Evolutionary conservation across 2,113 vertebrate genomes (phyloP).

Genomic region (Dendrocopos noguchii): DNA sequence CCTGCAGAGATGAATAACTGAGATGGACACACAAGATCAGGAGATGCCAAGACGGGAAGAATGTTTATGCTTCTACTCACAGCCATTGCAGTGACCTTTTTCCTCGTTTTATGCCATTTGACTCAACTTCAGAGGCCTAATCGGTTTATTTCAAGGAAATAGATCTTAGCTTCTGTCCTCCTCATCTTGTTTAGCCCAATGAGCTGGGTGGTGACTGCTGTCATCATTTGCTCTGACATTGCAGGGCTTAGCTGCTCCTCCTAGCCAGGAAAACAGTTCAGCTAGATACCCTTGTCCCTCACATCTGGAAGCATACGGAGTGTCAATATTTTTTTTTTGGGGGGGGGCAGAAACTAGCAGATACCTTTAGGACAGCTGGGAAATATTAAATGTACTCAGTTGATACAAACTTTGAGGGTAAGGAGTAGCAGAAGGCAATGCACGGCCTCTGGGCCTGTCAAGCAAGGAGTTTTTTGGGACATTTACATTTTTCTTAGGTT

Average conservation of each 20-base stretch:
- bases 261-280: background rate
- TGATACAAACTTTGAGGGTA: background rate
- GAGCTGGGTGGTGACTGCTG: background rate
- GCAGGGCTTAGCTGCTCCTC: background rate
- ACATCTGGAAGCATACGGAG: rapidly evolving
- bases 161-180: background rate
- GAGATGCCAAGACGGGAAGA: background rate
- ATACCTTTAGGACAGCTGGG: background rate
- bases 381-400: background rate
- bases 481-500: background rate
- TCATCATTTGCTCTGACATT: background rate
- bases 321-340: rapidly evolving
- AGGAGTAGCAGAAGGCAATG: background rate
- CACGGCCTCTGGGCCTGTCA: background rate
- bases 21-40: background rate
- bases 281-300: background rate
- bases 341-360: background rate
- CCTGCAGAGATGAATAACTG: background rate
- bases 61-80: background rate
- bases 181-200: background rate
- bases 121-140: background rate
- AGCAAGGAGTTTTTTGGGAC: background rate
- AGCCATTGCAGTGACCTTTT: background rate
- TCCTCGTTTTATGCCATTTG: background rate
- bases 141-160: background rate